Conservation (phyloP, 1,140 invertebrate genomes). For the Lepidotrigona ventralis region DNA sequence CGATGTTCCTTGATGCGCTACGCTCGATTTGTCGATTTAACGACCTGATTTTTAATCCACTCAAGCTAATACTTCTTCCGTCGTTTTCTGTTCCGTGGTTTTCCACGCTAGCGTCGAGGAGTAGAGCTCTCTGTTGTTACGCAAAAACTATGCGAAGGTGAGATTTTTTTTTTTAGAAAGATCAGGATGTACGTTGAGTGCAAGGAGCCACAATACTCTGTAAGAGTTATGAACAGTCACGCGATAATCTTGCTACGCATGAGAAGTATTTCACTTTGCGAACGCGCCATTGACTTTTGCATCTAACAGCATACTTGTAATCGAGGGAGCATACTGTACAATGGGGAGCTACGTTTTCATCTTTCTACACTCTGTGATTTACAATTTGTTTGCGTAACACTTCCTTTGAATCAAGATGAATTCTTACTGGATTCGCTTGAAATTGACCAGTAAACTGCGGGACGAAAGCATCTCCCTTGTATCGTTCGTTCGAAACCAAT, state of each 20-base stretch:
- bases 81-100: not conserved
- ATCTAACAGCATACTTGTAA: too few species aligned
- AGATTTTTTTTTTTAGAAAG: too few species aligned
- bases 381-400: not conserved
- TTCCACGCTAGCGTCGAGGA: not conserved
- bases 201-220: too few species aligned
- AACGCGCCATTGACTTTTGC: too few species aligned
- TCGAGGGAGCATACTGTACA: too few species aligned
- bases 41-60: slow-evolving; percentile 53
- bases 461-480: not conserved
- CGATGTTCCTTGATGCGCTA: not conserved
- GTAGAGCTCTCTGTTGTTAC: not conserved
- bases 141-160: not conserved
- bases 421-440: not conserved
- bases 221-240: too few species aligned
- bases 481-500: too few species aligned
- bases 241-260: too few species aligned
- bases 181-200: too few species aligned
- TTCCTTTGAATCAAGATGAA: not conserved
- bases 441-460: not conserved
- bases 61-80: not conserved
- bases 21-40: slow-evolving; percentile 57
- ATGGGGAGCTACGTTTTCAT: too few species aligned
- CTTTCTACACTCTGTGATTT: too few species aligned
- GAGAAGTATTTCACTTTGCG: too few species aligned